Conservation (phyloP, 2,113 vertebrate species). For the Cheilinus undulatus region DNA sequence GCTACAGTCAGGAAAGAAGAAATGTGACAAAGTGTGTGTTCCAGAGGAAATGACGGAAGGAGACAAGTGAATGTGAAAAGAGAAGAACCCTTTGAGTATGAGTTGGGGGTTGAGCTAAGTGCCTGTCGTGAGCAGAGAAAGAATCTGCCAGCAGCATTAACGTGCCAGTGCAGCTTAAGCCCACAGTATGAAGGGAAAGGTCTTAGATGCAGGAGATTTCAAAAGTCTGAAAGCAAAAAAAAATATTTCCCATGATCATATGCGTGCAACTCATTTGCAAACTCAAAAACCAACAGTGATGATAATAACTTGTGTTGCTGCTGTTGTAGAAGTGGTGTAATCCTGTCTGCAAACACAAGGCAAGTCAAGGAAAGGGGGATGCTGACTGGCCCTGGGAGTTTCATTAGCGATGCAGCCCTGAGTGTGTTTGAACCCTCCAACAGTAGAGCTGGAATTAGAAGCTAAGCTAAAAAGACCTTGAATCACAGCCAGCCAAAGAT, state of each 20-base stretch:
- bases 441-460: slow-evolving; percentile 82
- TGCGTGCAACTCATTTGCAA: slow-evolving; percentile 41
- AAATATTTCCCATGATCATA: slow-evolving; percentile 39
- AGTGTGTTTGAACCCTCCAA: slow-evolving; percentile 75
- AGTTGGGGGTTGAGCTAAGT: slow-evolving; percentile 66
- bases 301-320: slow-evolving; percentile 44
- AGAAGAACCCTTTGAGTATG: slow-evolving; percentile 57
- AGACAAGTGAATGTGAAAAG: slow-evolving; percentile 55
- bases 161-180: slow-evolving; percentile 65
- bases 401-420: slow-evolving; percentile 80
- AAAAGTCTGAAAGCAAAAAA: slow-evolving; percentile 46
- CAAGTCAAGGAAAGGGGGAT: slow-evolving; percentile 64
- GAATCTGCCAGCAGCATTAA: slow-evolving; percentile 66
- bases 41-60: slow-evolving; percentile 20
- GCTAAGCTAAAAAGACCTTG: slow-evolving; percentile 83
- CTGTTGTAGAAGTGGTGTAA: slow-evolving; percentile 69
- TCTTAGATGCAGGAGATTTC: slow-evolving; percentile 59
- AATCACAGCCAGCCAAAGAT: slow-evolving; percentile 78
- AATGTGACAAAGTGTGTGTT: slow-evolving; percentile 17
- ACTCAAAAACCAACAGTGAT: slow-evolving; percentile 42
- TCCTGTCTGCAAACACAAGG: slow-evolving; percentile 60
- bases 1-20: slow-evolving; percentile 2
- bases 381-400: slow-evolving; percentile 73
- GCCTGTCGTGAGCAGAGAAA: slow-evolving; percentile 58
- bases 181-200: slow-evolving; percentile 53